A percentile compares a stretch with the other conserved stretches of the same genome.
Conservation (phyloP, 2,113 vertebrate species). For the Lathamus discolor region DNA sequence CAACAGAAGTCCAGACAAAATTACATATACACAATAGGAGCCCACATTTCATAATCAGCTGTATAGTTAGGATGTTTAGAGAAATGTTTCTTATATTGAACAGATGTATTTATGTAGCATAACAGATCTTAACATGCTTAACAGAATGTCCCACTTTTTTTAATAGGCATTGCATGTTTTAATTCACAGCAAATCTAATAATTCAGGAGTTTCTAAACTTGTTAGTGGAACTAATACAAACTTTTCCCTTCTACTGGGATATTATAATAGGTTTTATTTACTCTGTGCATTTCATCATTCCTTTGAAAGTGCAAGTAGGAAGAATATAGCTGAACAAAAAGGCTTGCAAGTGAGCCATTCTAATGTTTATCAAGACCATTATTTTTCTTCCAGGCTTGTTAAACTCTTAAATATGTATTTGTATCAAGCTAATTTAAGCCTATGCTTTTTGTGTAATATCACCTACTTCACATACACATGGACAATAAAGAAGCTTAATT, state of each 20-base stretch:
- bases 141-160: background rate
- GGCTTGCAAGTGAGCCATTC: conserved; percentile 5
- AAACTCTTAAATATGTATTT: conserved; percentile 24
- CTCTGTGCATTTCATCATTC: background rate
- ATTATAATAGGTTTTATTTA: background rate
- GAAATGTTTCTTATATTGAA: background rate
- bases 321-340: background rate
- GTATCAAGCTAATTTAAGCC: background rate
- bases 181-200: conserved; percentile 16
- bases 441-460: background rate
- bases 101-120: background rate
- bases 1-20: conserved; percentile 6
- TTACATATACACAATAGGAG: background rate
- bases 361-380: conserved; percentile 1
- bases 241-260: background rate
- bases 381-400: conserved; percentile 10
- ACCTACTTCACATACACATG: background rate
- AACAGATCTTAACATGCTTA: background rate
- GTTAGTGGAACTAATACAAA: background rate
- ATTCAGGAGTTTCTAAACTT: background rate
- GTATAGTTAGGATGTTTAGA: background rate
- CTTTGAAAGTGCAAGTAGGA: background rate
- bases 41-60: background rate
- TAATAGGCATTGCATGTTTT: background rate
- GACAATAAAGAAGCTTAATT: conserved; percentile 19